phyloP scores from a whole-genome alignment of 2,888 invertebrate species.

The Tryphoninae sp. region DNA sequence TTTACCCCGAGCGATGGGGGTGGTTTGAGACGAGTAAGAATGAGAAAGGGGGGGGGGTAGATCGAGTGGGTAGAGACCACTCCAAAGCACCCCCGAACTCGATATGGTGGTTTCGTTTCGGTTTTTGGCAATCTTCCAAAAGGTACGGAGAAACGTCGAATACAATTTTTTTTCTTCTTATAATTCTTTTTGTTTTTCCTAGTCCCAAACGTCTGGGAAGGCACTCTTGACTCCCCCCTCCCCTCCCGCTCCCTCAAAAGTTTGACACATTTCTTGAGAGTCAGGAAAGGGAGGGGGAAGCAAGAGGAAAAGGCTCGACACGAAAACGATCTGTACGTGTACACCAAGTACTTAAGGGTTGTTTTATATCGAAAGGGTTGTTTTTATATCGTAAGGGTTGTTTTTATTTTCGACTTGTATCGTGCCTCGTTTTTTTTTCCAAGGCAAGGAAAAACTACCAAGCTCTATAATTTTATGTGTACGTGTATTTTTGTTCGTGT shows the following conservation, averaged over 20 bases:
- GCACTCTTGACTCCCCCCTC: constrained; percentile 18
- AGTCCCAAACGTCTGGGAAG: constrained; percentile 24
- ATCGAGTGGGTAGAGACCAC: constrained; percentile 36
- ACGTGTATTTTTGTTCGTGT: background rate
- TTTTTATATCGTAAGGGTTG: background rate
- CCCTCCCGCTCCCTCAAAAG: background rate
- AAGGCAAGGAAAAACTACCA: background rate
- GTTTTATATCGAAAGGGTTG: background rate
- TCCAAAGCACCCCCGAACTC: constrained; percentile 43
- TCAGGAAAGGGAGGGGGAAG: background rate
- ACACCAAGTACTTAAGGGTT: background rate
- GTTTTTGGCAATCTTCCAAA: constrained; percentile 66
- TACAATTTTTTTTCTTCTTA: constrained; percentile 31
- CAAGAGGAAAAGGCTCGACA: background rate
- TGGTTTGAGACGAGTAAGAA: constrained; percentile 10
- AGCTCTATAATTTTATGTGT: constrained; percentile 2
- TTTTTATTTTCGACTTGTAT: background rate
- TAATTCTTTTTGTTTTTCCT: constrained; percentile 22
- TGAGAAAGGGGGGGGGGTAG: constrained; percentile 7
- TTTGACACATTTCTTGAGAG: no score
- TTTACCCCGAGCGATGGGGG: constrained; percentile 18
- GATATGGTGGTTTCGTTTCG: constrained; percentile 68
- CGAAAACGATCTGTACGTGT: background rate
- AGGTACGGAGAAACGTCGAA: constrained; percentile 33
- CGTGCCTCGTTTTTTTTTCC: background rate